Evolutionary conservation across 1,140 invertebrate species (phyloP), one percentile per base, ranked within the genome.

Genomic region (Saccostrea glomerata): DNA sequence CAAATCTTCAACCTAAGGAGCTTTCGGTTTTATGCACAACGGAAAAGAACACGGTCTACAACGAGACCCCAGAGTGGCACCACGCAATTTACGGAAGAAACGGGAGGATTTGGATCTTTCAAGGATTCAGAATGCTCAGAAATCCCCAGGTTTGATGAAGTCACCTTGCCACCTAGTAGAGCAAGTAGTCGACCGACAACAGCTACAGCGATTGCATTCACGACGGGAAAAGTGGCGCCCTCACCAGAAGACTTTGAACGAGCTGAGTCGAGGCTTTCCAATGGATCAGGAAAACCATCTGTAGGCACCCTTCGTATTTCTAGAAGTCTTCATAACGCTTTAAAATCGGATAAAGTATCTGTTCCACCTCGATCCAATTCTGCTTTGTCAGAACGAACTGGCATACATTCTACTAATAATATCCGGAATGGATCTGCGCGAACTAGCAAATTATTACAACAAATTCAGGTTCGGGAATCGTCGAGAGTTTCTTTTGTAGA

Each of bases 1-100:
- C 84, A 90, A 23, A 70, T 90, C 17, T 86, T 82, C 25, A 36
- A 54, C 7, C 66, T 90, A 17, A 90, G 77, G 47, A 82, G 70
- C 40, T 86, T 88, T 54, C 40, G 66, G 17, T 88, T 87, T 58
- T 90, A 90, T 86, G 63, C 87, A 11, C n/a, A 82, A 11, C 54
- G 60, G 40, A 88, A 87, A 85, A 84, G 58, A 30, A 30, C 12
- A 6, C 15, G 12, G 4, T 23, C 47, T 11, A 15, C 30, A n/a
- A 40, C 13, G 30, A 20, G 84, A 85, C 84, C 84, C 30, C 15
- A n/a, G 20, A 85, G 84, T 25, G 12, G 47, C 6, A 58, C 54
- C n/a, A 85, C 84, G 6, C 55, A 85, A 20, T 63, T 6, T n/a
- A 85, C 84, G 17, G 84, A 85, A 17, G 84, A 85, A 23, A 85